These are phyloP conservation scores for Propithecus coquereli DNA, from an alignment of 2,113 vertebrate species.

Conservation along the genomic window DNA sequence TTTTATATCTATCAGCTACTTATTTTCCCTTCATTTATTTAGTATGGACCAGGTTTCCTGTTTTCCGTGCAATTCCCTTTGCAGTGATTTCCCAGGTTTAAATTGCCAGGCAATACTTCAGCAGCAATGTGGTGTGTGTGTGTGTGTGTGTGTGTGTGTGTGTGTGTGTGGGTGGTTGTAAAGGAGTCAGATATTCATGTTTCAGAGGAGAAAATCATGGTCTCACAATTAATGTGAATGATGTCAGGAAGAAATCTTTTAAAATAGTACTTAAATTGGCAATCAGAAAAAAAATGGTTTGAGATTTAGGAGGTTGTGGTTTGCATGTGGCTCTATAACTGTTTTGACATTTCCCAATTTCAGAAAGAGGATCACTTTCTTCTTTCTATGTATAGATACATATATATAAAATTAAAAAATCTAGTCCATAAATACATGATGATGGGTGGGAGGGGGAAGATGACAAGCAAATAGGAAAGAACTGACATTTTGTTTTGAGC, in stretches of 20 bases:
- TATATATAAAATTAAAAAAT: neutral
- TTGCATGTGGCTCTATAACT: neutral
- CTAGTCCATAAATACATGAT: neutral
- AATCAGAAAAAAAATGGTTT: neutral
- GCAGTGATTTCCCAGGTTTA: conserved; percentile 22
- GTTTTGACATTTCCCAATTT: neutral
- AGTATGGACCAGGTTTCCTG: neutral
- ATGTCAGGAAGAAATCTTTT: conserved; percentile 45
- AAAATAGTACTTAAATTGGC: neutral
- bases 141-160: neutral
- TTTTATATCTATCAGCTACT: neutral
- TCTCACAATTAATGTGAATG: conserved; percentile 34
- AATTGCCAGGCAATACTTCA: neutral
- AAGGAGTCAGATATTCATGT: conserved; percentile 21
- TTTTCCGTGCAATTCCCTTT: conserved; percentile 13
- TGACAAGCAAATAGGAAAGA: neutral
- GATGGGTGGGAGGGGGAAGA: neutral
- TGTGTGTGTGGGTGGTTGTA: neutral
- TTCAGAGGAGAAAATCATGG: conserved; percentile 26
- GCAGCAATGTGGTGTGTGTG: neutral
- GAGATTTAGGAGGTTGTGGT: conserved; percentile 33
- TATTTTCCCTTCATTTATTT: neutral
- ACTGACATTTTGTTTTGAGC: neutral
- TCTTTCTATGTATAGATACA: neutral
- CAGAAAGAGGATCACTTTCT: neutral